Base-by-base conservation (phyloP, 2,113 vertebrate species). In the Morone saxatilis region DNA sequence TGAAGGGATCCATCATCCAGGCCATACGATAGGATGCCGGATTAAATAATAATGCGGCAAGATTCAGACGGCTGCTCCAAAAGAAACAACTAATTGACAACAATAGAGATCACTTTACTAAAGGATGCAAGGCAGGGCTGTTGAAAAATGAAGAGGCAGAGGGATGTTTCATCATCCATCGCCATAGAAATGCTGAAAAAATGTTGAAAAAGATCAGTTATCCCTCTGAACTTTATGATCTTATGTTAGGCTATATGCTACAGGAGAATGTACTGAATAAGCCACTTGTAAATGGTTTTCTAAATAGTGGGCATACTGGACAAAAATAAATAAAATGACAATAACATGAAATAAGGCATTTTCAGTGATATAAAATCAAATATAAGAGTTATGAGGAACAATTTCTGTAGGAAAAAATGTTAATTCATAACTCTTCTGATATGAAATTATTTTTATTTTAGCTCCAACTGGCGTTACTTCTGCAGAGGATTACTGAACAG, bases 1-100 rank as follows among this genome's bases (percentile, higher is more conserved):
- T 79, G 87, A 67, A 72, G 70, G 14, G 74, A 72, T 61, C 31
- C 31, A 31, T 31, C 31, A 31, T 31, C 80, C 73, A 47, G 68
- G 57, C 67, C 76, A 94, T n/a, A 41, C 25, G 92, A 94, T 78
- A 85, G 25, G 62, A 82, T 7, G 48, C 65, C 1, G 67, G 60
- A 81, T 92, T 68, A 88, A 91, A 89, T 88, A 86, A 92, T 87
- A 86, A 93, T 89, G 79, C 51, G 59, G 19, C 25, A 36, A 60
- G 61, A 80, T 62, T 71, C 7, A 60, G 86, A 50, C 76, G 73
- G 65, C 7, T 76, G 43, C 51, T 48, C 41, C 36, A 22, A 19
- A 81, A 76, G 51, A 73, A 81, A 51, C 41, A 71, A 4, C 1
- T 12, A 41, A 56, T 65, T 4, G 17, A 48, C n/a, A 68, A 85